Evolutionary conservation across 2,888 invertebrate genomes (phyloP).

Genomic region (Acleris sparsana): DNA sequence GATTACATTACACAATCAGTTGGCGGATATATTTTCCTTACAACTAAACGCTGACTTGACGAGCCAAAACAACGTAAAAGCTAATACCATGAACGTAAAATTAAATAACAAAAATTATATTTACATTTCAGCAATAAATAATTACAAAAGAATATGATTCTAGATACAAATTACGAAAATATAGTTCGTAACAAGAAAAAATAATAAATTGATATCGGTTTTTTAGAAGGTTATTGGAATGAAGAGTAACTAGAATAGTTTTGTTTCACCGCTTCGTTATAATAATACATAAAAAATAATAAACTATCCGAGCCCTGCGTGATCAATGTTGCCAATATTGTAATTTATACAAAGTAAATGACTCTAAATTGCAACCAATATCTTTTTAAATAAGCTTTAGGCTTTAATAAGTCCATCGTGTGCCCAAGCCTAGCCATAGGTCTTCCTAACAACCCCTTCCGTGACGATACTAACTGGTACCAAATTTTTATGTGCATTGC

Average conservation of each 20-base stretch:
- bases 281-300: too few species aligned
- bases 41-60: conserved; percentile 42
- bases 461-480: too few species aligned
- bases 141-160: conserved; percentile 63
- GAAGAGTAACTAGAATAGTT: conserved; percentile 44
- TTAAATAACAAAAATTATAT: conserved; percentile 82
- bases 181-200: conserved; percentile 22
- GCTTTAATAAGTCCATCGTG: too few species aligned
- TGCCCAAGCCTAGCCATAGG: too few species aligned
- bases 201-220: conserved; percentile 17
- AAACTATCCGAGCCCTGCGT: too few species aligned
- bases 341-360: too few species aligned
- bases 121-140: conserved; percentile 81
- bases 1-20: conserved; percentile 43
- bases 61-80: conserved; percentile 51
- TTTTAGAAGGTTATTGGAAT: conserved; percentile 58
- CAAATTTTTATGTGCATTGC: conserved; percentile 7
- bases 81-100: conserved; percentile 72
- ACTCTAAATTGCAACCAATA: too few species aligned
- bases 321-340: too few species aligned
- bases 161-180: conserved; percentile 20
- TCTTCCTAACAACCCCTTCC: too few species aligned
- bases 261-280: not conserved
- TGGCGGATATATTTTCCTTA: conserved; percentile 42
- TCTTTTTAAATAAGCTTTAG: too few species aligned